Conservation (phyloP, 2,888 invertebrate genomes). For the Acanthosoma haemorrhoidale region DNA sequence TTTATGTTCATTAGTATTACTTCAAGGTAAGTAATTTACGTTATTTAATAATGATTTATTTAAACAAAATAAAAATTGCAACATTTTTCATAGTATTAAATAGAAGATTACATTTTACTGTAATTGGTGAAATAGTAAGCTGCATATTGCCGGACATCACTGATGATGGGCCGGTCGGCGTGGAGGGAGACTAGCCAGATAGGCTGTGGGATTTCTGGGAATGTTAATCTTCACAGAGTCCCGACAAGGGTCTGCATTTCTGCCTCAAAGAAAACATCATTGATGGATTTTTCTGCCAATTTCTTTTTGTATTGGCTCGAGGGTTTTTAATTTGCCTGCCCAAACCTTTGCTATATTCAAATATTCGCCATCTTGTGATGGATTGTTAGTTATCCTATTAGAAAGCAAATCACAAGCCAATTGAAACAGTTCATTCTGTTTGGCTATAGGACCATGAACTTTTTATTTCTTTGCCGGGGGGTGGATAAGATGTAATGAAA, state of each 20-base stretch:
- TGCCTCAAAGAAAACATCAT: conserved; percentile 37
- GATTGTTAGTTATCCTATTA: conserved; percentile 7
- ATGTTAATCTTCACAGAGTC: conserved; percentile 24
- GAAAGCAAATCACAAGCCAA: conserved; percentile 21
- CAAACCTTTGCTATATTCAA: conserved; percentile 32
- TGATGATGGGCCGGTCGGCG: too few relatives aligned
- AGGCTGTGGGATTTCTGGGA: too few relatives aligned
- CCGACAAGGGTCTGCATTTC: conserved; percentile 30
- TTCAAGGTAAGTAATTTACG: too few relatives aligned
- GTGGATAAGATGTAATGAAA: not conserved
- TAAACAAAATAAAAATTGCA: too few relatives aligned
- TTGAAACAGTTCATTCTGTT: conserved; percentile 31
- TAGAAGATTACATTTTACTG: too few relatives aligned
- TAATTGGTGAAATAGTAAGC: too few relatives aligned
- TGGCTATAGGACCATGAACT: conserved; percentile 16
- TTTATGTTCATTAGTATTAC: too few relatives aligned
- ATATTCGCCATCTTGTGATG: not conserved
- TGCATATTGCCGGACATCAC: too few relatives aligned
- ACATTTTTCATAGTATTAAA: too few relatives aligned
- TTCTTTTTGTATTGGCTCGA: conserved; percentile 31
- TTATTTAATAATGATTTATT: too few relatives aligned
- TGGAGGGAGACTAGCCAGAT: too few relatives aligned
- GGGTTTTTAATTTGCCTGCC: conserved; percentile 27
- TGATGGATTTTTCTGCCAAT: conserved; percentile 35
- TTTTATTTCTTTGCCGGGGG: conserved; percentile 8